Percentiles rank a stretch among this genome's conserved stretches.
phyloP scores from a whole-genome alignment of 1,140 invertebrate genomes.

The Parapsyche elsis region DNA sequence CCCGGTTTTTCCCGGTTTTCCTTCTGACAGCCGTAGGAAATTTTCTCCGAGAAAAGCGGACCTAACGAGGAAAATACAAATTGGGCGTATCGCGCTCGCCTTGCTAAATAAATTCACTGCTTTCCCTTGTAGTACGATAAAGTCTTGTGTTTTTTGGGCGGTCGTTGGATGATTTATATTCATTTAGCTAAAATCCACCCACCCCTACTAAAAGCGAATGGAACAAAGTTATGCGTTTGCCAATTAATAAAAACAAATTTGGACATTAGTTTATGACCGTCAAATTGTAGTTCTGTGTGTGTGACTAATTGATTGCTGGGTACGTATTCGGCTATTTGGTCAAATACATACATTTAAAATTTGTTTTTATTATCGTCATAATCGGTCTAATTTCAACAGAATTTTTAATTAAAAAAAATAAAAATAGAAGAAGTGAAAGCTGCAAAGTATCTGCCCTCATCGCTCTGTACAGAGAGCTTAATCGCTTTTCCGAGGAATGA shows the following conservation, averaged over 20 bases:
- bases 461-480: slow-evolving; percentile 19
- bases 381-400: not conserved
- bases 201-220: slow-evolving; percentile 8
- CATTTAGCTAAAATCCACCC: slow-evolving; percentile 10
- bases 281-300: no score
- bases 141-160: slow-evolving; percentile 17
- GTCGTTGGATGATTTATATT: slow-evolving; percentile 42
- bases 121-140: slow-evolving; percentile 29
- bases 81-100: slow-evolving; percentile 30
- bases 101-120: slow-evolving; percentile 42
- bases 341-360: no score
- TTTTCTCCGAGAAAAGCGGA: slow-evolving; percentile 19
- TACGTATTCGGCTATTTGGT: no score
- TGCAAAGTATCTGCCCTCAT: slow-evolving; percentile 25
- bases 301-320: no score
- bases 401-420: not conserved
- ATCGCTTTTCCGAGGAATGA: slow-evolving; percentile 41
- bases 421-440: not conserved
- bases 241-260: no score
- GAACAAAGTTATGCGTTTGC: not conserved
- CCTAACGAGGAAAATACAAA: slow-evolving; percentile 44
- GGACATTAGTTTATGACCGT: no score
- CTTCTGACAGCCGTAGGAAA: not conserved
- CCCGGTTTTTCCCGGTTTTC: slow-evolving; percentile 7
- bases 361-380: not conserved